Base-by-base conservation (phyloP, 2,888 invertebrate species). In the Himalopsyche kuldschensis region DNA sequence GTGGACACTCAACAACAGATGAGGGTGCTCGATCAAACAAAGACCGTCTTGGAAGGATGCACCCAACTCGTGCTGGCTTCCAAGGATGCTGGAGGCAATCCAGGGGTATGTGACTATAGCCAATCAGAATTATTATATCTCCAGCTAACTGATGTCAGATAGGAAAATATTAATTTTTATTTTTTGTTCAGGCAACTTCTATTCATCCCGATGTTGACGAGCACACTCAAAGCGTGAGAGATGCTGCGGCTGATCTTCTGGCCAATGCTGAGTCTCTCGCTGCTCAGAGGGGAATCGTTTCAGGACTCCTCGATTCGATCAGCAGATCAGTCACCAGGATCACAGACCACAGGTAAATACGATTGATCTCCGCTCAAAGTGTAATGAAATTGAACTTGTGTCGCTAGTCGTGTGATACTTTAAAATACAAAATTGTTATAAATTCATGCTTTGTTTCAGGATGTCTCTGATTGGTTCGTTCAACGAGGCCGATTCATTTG, bases 21-120 rank as follows among this genome's bases (percentile, higher is more conserved):
- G 89, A 93, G 94, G 77, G 91, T 99, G 81, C 91, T 99, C 85
- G 97, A 98, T 89, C 97, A 98, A 90, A 94, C 97, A 2, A 96
- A 99, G 89, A 98, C 99, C 0, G 98, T 99, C 80, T 94, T 97
- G 0, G 99, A 99, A 91, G 96, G 97, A n/a, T 95, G 96, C 3
- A 91, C 97, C 5, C 96, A 97, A 87, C 92, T 98, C 85, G 93
- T 98, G 78, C 95, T 95, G 87, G 95, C 96, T 0, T 94, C 97
- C 1, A 97, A 97, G 88, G 96, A 97, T 88, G 95, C 97, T 0
- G 98, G 96, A 0, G 99, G 99, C 4, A 99, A 99, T 92, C 97
- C 97, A 0, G 95, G 96, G 90, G 95, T 95, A 85, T 89, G 87
- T 63, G 32, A 0, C 1, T 15, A 41, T 1, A 41, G 1, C 6